These are phyloP conservation scores for Athetis lepigone DNA, from an alignment of 2,888 invertebrate species.

Conservation along the genomic window DNA sequence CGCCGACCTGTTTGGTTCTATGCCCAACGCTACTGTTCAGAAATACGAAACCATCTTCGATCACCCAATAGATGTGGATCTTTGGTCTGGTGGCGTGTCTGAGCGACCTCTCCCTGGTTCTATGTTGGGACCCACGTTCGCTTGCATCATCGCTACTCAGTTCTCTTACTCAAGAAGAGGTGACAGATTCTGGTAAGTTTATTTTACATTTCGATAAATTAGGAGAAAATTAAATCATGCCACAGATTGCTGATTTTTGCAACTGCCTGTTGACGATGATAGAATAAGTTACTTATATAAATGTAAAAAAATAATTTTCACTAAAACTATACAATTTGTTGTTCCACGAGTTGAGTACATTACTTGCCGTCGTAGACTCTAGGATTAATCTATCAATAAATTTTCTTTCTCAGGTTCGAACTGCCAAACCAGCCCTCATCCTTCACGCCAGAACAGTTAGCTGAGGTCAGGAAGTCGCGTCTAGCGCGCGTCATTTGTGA, in stretches of 20 bases:
- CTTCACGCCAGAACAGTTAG: conserved; percentile 96
- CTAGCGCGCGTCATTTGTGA: conserved; percentile 96
- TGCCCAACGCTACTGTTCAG: conserved; percentile 96
- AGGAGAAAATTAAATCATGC: no score
- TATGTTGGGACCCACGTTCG: conserved; percentile 98
- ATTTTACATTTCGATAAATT: neutral
- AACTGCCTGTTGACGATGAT: no score
- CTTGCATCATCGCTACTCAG: conserved; percentile 98
- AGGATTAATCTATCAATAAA: neutral
- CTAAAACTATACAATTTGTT: no score
- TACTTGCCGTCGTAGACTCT: neutral
- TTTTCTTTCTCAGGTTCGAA: conserved; percentile 92
- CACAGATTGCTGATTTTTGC: no score
- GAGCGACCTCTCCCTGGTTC: conserved; percentile 97
- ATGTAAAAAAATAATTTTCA: no score
- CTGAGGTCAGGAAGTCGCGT: conserved; percentile 95
- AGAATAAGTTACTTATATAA: no score
- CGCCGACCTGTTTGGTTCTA: conserved; percentile 95
- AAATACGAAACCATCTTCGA: conserved; percentile 96
- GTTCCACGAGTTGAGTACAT: no score
- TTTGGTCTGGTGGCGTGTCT: conserved; percentile 98
- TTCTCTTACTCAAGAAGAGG: conserved; percentile 97
- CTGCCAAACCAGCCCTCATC: conserved; percentile 97
- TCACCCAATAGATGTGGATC: conserved; percentile 97
- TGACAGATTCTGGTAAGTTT: conserved; percentile 96